Conservation (phyloP, 2,113 vertebrate genomes). For the Odontophorus gujanensis region DNA sequence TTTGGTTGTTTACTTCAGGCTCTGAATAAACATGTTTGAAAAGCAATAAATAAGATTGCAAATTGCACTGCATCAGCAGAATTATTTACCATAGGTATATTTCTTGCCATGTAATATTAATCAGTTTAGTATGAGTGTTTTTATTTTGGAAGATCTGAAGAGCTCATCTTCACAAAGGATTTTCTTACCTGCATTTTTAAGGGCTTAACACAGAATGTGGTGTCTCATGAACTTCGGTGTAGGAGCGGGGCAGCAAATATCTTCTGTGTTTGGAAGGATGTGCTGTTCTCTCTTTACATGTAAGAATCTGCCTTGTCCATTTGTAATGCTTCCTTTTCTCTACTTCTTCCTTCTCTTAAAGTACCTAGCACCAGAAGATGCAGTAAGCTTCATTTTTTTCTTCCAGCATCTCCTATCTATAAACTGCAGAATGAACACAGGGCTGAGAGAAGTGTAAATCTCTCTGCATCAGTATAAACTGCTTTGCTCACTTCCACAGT, state of each 20-base stretch:
- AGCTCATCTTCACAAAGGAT: background rate
- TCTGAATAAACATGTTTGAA: conserved; percentile 36
- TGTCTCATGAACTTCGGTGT: background rate
- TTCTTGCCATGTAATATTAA: background rate
- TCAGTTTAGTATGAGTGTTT: background rate
- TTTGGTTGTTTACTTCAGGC: conserved; percentile 60
- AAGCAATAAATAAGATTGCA: background rate
- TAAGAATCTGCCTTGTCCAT: background rate
- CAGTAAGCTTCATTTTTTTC: background rate
- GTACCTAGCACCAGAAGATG: background rate
- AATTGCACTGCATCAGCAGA: background rate
- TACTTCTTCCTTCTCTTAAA: background rate
- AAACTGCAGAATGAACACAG: background rate
- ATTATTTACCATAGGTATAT: background rate
- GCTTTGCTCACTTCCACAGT: background rate
- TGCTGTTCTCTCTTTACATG: background rate
- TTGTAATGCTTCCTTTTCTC: background rate
- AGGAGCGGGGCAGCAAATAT: background rate
- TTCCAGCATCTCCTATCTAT: background rate
- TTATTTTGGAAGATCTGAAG: background rate
- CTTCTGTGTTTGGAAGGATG: background rate
- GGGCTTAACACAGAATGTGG: background rate
- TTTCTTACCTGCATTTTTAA: background rate
- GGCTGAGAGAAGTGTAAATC: background rate
- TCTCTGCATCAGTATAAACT: background rate